Base-by-base conservation (phyloP, 2,797 vertebrate genomes). In the Pteronotus mesoamericanus region DNA sequence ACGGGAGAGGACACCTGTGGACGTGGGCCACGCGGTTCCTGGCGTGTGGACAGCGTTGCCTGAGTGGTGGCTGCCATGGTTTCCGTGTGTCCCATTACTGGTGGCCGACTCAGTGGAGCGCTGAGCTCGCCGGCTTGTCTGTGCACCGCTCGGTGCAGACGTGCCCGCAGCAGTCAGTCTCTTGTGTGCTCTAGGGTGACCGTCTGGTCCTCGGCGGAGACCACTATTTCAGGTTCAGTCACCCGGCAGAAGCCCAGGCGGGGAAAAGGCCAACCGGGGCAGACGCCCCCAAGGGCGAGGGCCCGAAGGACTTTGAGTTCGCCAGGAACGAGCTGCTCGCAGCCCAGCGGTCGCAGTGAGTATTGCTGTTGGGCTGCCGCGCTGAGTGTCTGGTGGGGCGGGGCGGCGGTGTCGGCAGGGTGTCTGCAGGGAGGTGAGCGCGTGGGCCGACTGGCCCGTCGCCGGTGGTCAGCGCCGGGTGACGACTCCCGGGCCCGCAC, bases 171-270 rank as follows among this genome's bases (percentile, higher is more conserved):
- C 46, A 24, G 22, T 72, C 51, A 26, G 12, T 61, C 85, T 75
- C 51, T 37, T 77, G 55, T 94, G 82, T 94, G 61, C 48, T 71
- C 83, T 48, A 99, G 99, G 99, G 99, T 15, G 99, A 99, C 97
- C 98, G 99, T 66, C 98, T 99, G 93, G 99, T 99, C 98, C 99
- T 99, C 2, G 99, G 99, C 48, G 99, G 99, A 84, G 99, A 99
- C 97, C 99, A 99, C 98, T 99, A 99, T 98, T 99, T 99, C 97
- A 99, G 99, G 88, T 99, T 99, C 97, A 99, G 99, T 97, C 99
- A 99, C 96, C 99, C 99, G n/a, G 96, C 98, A 66, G 99, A 99
- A 97, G 99, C 99, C 97, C 99, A 99, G 97, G 99, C 98, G 96
- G 98, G 98, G 83, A 99, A 98, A 96, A 98, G 97, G 0, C 97